These are phyloP conservation scores for Elymnias hypermnestra DNA, from an alignment of 1,140 invertebrate genomes.

Conservation along the genomic window DNA sequence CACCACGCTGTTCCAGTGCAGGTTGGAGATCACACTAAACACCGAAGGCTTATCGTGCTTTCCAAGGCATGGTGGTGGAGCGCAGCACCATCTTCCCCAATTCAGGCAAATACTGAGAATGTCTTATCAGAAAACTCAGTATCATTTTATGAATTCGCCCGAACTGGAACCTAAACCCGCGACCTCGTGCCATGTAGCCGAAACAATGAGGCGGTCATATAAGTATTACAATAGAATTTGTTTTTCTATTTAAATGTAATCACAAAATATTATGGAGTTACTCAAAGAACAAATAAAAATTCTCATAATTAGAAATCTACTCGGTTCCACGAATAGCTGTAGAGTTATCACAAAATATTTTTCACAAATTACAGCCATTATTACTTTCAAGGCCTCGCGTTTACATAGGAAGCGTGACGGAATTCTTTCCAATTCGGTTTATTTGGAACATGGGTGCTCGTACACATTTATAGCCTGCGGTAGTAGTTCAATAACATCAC, in stretches of 20 bases:
- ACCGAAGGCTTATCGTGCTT: too few species aligned
- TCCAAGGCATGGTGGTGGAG: too few species aligned
- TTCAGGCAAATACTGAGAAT: too few species aligned
- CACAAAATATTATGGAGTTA: conserved; percentile 2
- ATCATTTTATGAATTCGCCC: too few species aligned
- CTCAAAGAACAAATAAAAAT: neutral
- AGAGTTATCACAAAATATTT: conserved; percentile 12
- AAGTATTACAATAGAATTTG: neutral
- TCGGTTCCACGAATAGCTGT: conserved; percentile 6
- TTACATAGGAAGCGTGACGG: conserved; percentile 7
- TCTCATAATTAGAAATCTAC: conserved; percentile 2
- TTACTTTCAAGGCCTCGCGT: conserved; percentile 8
- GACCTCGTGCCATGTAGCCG: too few species aligned
- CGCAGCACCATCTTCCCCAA: too few species aligned
- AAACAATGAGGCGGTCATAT: too few species aligned
- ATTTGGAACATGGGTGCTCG: conserved; percentile 1
- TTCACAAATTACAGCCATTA: conserved; percentile 15
- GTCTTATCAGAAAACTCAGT: too few species aligned
- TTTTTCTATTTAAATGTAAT: conserved; percentile 1
- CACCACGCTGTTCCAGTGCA: too few species aligned
- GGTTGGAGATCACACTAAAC: too few species aligned
- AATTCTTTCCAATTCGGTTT: conserved; percentile 10
- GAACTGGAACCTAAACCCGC: too few species aligned
- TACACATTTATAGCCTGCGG: conserved; percentile 1
- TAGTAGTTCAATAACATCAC: conserved; percentile 19